These are phyloP conservation scores for Carcina quercana DNA, from an alignment of 2,888 invertebrate species.

Conservation along the genomic window DNA sequence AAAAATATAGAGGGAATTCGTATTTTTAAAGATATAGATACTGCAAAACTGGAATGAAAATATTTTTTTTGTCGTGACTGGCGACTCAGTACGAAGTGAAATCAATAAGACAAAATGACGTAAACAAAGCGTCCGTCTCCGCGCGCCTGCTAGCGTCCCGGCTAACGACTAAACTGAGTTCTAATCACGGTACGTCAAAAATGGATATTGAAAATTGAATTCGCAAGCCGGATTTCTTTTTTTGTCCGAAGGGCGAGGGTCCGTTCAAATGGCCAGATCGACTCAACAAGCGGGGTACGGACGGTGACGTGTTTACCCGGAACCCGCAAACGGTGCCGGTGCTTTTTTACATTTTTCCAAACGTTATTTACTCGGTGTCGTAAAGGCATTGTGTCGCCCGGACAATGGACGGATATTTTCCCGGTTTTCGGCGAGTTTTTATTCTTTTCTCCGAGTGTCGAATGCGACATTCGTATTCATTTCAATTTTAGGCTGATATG, in stretches of 20 bases:
- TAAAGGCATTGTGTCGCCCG: slow-evolving; percentile 64
- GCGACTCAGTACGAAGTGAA: no score
- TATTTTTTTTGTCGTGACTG: no score
- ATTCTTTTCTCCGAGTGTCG: slow-evolving; percentile 32
- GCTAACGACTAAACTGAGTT: slow-evolving; percentile 70
- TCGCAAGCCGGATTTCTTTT: slow-evolving; percentile 50
- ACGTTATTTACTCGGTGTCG: slow-evolving; percentile 71
- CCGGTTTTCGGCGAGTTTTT: slow-evolving; percentile 33
- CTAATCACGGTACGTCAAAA: slow-evolving; percentile 73
- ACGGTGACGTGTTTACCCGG: slow-evolving; percentile 67
- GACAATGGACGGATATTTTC: slow-evolving; percentile 56
- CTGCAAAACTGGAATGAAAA: no score
- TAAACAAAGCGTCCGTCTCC: slow-evolving; percentile 28
- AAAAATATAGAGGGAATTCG: no score
- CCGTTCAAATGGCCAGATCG: slow-evolving; percentile 69
- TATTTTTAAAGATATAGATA: no score
- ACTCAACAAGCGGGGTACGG: slow-evolving; percentile 70
- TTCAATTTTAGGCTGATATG: slow-evolving; percentile 21
- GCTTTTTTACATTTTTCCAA: slow-evolving; percentile 66
- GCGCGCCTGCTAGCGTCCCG: slow-evolving; percentile 31
- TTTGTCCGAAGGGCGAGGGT: slow-evolving; percentile 58
- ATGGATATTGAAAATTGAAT: slow-evolving; percentile 73
- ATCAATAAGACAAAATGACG: slow-evolving; percentile 44
- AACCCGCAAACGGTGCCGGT: slow-evolving; percentile 60
- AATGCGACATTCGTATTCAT: slow-evolving; percentile 27